A percentile compares a stretch with the other conserved stretches of the same genome.
Evolutionary conservation across 2,888 invertebrate species (phyloP).

Genomic region (Pantelozetes paolii): DNA sequence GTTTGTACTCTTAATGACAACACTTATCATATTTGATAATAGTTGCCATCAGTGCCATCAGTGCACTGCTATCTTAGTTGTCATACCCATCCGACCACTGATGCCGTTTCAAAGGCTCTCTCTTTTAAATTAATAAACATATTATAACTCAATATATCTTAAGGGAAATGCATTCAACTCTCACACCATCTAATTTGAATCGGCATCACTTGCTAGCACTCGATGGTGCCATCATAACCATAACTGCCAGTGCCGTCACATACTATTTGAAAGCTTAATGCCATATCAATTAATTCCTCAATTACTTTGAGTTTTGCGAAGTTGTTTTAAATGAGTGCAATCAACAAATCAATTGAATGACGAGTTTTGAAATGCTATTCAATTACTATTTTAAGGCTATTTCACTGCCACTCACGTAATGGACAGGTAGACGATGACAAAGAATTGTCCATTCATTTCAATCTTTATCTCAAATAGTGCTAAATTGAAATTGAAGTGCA

Average conservation of each 20-base stretch:
- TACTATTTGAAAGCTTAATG: background rate
- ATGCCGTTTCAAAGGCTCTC: background rate
- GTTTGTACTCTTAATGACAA: background rate
- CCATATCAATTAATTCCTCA: constrained; percentile 14
- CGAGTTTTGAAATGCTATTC: background rate
- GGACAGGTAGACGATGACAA: constrained; percentile 9
- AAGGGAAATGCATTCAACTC: background rate
- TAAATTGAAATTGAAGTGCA: constrained; percentile 29
- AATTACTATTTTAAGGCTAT: constrained; percentile 6
- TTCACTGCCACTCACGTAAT: constrained; percentile 33
- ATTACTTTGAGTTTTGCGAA: constrained; percentile 28
- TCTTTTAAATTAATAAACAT: background rate
- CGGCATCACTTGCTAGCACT: constrained; percentile 16
- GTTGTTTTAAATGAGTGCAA: constrained; percentile 27
- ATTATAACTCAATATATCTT: background rate
- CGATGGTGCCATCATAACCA: constrained; percentile 15
- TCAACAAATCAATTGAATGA: constrained; percentile 11
- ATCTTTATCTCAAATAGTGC: background rate
- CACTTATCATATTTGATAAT: constrained; percentile 13
- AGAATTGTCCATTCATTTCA: constrained; percentile 27
- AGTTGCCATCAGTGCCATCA: background rate
- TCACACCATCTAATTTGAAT: background rate
- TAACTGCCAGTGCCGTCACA: background rate
- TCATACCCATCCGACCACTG: background rate
- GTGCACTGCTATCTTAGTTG: too few relatives aligned